Evolutionary conservation across 2,797 vertebrate genomes (phyloP).

Genomic region (Myripristis murdjan): DNA sequence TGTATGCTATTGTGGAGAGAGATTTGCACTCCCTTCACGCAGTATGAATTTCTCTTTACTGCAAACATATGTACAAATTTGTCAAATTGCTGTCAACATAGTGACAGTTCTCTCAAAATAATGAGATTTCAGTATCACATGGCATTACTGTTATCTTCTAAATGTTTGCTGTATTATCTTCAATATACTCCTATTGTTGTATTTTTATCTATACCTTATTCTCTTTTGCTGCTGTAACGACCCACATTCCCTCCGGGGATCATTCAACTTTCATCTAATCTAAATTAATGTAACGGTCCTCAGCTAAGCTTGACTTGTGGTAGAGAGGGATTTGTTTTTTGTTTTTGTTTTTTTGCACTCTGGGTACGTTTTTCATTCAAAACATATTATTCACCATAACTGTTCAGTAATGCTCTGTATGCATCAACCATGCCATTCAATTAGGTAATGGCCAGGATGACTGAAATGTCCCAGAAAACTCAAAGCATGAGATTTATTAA

Average conservation of each 20-base stretch:
- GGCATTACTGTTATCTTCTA: too few relatives aligned
- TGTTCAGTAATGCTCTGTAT: not conserved
- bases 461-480: conserved; percentile 13
- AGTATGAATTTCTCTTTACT: too few relatives aligned
- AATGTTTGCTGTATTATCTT: too few relatives aligned
- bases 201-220: not conserved
- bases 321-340: not conserved
- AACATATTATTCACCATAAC: too few relatives aligned
- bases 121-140: too few relatives aligned
- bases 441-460: not conserved
- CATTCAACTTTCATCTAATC: not conserved
- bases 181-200: too few relatives aligned
- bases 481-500: conserved; percentile 12
- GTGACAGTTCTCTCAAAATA: too few relatives aligned
- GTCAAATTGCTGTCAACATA: too few relatives aligned
- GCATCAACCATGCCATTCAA: not conserved
- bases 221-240: not conserved
- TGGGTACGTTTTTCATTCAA: not conserved
- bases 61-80: too few relatives aligned
- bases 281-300: not conserved
- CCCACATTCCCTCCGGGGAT: not conserved
- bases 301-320: not conserved
- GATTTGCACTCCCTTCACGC: too few relatives aligned
- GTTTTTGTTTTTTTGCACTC: not conserved
- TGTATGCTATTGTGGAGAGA: too few relatives aligned